These are phyloP conservation scores for Gasterosteus nipponicus DNA, from an alignment of 2,113 vertebrate genomes.

Conservation along the genomic window DNA sequence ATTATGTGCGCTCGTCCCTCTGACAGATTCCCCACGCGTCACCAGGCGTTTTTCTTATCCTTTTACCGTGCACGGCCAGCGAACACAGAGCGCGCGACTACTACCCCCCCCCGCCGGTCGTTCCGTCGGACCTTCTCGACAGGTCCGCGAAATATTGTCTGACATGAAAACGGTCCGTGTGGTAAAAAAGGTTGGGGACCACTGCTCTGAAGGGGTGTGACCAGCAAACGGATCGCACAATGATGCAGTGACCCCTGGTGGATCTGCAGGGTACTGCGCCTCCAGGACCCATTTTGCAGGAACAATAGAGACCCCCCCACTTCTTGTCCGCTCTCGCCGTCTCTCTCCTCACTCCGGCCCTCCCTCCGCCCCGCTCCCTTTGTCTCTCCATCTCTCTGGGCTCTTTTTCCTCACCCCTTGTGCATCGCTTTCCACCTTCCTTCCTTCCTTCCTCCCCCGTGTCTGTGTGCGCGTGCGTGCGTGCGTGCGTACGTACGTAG, in stretches of 20 bases:
- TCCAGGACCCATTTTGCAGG: slow-evolving; percentile 57
- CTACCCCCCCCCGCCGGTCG: too few species aligned
- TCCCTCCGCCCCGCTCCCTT: slow-evolving; percentile 49
- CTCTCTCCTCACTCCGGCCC: slow-evolving; percentile 52
- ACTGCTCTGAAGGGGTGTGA: slow-evolving; percentile 55
- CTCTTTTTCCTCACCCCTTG: slow-evolving; percentile 29
- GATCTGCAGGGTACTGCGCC: slow-evolving; percentile 39
- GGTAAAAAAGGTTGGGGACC: too few species aligned
- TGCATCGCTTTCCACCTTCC: slow-evolving; percentile 22
- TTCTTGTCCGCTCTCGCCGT: slow-evolving; percentile 64
- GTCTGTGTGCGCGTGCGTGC: slow-evolving; percentile 9
- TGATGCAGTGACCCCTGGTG: slow-evolving; percentile 74
- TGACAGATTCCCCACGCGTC: too few species aligned
- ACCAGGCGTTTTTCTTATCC: too few species aligned
- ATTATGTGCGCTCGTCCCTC: too few species aligned
- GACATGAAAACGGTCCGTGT: too few species aligned
- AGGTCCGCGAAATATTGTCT: too few species aligned
- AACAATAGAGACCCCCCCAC: slow-evolving; percentile 76
- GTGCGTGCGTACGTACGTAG: background rate
- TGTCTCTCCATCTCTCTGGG: slow-evolving; percentile 61
- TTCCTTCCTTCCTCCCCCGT: background rate
- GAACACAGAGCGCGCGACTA: too few species aligned
- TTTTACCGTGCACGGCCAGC: too few species aligned
- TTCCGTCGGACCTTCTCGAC: too few species aligned
- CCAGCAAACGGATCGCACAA: slow-evolving; percentile 23